phyloP scores from a whole-genome alignment of 2,113 vertebrate species.

The Nyctereutes procyonoides region DNA sequence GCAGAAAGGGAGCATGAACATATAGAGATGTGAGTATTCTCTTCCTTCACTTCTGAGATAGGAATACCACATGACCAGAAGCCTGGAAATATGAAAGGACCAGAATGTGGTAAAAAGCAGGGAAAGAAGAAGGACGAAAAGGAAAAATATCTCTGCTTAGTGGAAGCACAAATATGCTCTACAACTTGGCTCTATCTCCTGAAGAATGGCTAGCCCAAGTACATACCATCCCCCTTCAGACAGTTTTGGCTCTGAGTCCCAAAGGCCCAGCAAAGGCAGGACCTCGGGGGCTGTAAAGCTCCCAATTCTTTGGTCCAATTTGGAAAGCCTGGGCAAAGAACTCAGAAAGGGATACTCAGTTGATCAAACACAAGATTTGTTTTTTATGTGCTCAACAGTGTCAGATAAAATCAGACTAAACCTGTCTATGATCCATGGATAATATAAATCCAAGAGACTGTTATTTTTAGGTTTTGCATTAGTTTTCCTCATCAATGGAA shows the following conservation, averaged over 20 bases:
- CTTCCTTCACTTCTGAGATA: not conserved
- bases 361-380: slow-evolving; percentile 38
- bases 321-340: not conserved
- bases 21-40: not conserved
- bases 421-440: not conserved
- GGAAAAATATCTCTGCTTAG: not conserved
- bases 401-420: slow-evolving; percentile 35
- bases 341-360: not conserved
- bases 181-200: not conserved
- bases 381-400: slow-evolving; percentile 15
- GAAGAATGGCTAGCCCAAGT: not conserved
- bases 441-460: slow-evolving; percentile 19
- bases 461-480: slow-evolving; percentile 46
- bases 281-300: not conserved
- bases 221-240: not conserved
- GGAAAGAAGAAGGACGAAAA: not conserved
- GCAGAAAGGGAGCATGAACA: not conserved
- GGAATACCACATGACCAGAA: not conserved
- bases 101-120: not conserved
- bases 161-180: not conserved
- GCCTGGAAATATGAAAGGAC: not conserved
- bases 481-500: not conserved
- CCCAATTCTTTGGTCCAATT: not conserved
- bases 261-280: not conserved
- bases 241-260: not conserved